Evolutionary conservation across 2,888 invertebrate species (phyloP).

Genomic region (Athripsodes cinereus): DNA sequence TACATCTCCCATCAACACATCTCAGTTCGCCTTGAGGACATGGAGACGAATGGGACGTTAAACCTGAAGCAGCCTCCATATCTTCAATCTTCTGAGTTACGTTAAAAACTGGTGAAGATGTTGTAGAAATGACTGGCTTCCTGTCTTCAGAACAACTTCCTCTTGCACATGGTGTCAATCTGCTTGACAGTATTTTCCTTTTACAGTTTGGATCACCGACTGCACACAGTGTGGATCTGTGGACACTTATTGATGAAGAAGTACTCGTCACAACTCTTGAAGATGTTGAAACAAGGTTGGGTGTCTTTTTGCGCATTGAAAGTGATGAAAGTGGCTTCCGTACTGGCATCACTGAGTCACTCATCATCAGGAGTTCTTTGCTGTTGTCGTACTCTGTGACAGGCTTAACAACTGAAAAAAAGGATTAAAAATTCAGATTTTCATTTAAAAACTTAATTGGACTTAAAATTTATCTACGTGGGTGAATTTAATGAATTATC

Average conservation of each 20-base stretch:
- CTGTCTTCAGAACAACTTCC: slow-evolving; percentile 30
- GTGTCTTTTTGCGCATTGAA: slow-evolving; percentile 18
- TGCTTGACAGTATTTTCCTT: slow-evolving; percentile 2
- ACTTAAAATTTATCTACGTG: too few species aligned
- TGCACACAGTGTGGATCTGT: slow-evolving; percentile 6
- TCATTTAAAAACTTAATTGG: too few species aligned
- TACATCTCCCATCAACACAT: slow-evolving; percentile 59
- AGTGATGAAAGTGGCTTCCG: slow-evolving; percentile 35
- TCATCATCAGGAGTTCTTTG: slow-evolving; percentile 55
- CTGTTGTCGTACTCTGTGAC: slow-evolving; percentile 49
- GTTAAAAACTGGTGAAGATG: slow-evolving; percentile 19
- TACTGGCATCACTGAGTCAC: slow-evolving; percentile 43
- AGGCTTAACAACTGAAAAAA: neutral
- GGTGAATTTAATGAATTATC: too few species aligned
- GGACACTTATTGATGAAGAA: slow-evolving; percentile 13
- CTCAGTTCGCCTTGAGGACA: slow-evolving; percentile 52
- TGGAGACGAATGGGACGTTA: slow-evolving; percentile 42
- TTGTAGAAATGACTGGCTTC: neutral
- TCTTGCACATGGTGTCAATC: slow-evolving; percentile 33
- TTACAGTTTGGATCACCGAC: slow-evolving; percentile 14
- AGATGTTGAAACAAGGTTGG: slow-evolving; percentile 9
- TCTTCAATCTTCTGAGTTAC: slow-evolving; percentile 14
- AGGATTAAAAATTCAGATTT: too few species aligned
- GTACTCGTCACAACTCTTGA: slow-evolving; percentile 9
- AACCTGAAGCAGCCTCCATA: slow-evolving; percentile 22